Conservation (phyloP, 2,888 invertebrate genomes). For the Mythimna pallens region DNA sequence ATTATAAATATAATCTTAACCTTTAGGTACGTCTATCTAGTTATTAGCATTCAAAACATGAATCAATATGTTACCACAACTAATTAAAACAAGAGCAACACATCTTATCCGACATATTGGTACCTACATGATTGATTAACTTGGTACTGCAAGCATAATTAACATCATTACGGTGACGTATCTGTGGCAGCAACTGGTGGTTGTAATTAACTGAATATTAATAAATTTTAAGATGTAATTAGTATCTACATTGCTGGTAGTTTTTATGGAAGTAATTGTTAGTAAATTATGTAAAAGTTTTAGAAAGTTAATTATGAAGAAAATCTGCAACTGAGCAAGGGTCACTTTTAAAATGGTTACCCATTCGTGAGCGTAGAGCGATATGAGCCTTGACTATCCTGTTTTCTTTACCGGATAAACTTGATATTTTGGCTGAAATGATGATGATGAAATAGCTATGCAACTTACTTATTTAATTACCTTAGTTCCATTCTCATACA, state of each 20-base stretch:
- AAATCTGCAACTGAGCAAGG: background rate
- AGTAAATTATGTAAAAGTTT: background rate
- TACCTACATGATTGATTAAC: slow-evolving; percentile 32
- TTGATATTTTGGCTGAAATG: no score
- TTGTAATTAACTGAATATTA: slow-evolving; percentile 31
- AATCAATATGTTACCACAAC: slow-evolving; percentile 1
- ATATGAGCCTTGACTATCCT: no score
- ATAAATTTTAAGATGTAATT: slow-evolving; percentile 9
- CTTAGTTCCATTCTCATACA: background rate
- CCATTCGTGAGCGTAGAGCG: no score
- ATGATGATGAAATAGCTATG: no score
- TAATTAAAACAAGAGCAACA: slow-evolving; percentile 20
- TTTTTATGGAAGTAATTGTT: background rate
- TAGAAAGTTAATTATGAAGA: background rate
- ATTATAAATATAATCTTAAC: no score
- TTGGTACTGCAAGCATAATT: slow-evolving; percentile 30
- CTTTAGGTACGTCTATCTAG: background rate
- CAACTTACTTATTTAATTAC: no score
- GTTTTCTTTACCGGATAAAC: no score
- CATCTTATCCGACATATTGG: background rate
- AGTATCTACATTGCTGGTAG: background rate
- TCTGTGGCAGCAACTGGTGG: slow-evolving; percentile 25
- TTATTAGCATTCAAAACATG: background rate
- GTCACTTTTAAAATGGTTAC: no score
- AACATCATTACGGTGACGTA: slow-evolving; percentile 32